Evolutionary conservation across 2,888 invertebrate species (phyloP), one percentile per base, ranked within the genome.

Genomic region (Ditylenchus weischeri): DNA sequence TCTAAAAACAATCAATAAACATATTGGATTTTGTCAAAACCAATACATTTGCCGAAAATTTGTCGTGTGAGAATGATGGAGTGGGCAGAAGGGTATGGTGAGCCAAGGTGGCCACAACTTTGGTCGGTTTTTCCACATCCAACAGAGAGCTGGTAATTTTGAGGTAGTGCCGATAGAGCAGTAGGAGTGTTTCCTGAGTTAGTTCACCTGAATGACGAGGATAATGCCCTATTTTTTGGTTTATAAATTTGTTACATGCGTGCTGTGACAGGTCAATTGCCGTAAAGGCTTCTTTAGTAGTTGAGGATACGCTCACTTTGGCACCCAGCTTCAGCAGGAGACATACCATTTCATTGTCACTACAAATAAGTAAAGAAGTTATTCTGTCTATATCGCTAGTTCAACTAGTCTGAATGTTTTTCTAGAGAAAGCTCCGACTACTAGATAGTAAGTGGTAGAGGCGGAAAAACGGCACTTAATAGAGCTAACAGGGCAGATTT

Each of bases 291-390:
- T 43, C 62, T n/a, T 62, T 63, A 18, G 62, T 70, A 19, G 63
- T 50, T 10, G 51, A 71, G 19, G 38, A 23, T 5, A 68, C 47
- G 0, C 19, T 49, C 4, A 57, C 62, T 54, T 74, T 38, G 21
- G 71, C 71, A 1, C 73, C 73, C 11, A 73, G 57, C 18, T 70
- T 36, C 23, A 71, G 21, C 47, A 71, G 58, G 13, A 48, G 19
- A 15, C 29, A 23, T 21, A 74, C 57, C 71, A 74, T 74, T 47
- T 71, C 63, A 54, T 65, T 48, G 47, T 71, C 73, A 10, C 71
- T 71, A 23, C 58, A 71, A 47, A 21, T 57, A 10, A 21, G 19
- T 59, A 19, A 19, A 19, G 13, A 47, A 3, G 5, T 29, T 29
- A 5, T 29, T 29, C 29, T 29, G 29, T 29, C 29, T 4, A 2